Evolutionary conservation across 1,140 invertebrate species (phyloP).

Genomic region (Sesamia nonagrioides): DNA sequence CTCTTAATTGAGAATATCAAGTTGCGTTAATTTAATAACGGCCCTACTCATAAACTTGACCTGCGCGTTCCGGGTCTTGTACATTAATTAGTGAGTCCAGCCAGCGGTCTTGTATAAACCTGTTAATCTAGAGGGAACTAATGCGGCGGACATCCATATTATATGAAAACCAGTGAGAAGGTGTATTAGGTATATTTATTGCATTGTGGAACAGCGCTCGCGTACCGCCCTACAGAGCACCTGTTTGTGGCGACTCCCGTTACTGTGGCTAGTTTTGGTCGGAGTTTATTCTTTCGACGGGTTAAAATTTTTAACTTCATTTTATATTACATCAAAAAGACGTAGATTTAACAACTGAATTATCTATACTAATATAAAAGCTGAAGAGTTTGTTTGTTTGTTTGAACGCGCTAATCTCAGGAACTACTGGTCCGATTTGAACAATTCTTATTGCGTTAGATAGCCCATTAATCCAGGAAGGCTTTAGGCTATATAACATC

Average conservation of each 20-base stretch:
- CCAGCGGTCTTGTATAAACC: slow-evolving; percentile 36
- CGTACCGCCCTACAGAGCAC: slow-evolving; percentile 27
- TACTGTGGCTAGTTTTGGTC: slow-evolving; percentile 4
- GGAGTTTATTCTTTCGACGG: background rate
- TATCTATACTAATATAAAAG: too few species aligned
- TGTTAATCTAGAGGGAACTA: slow-evolving; percentile 38
- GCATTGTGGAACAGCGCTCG: slow-evolving; percentile 38
- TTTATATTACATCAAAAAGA: too few species aligned
- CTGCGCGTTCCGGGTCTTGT: slow-evolving; percentile 3
- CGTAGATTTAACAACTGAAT: too few species aligned
- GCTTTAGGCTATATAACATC: too few species aligned
- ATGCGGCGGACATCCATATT: slow-evolving; percentile 44
- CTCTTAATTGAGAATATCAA: too few species aligned
- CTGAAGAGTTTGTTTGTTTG: too few species aligned
- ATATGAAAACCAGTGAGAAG: slow-evolving; percentile 43
- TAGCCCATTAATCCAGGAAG: too few species aligned
- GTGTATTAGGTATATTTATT: slow-evolving; percentile 47
- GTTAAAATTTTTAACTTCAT: background rate
- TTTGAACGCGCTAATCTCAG: too few species aligned
- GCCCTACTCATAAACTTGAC: slow-evolving; percentile 4
- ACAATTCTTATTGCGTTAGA: too few species aligned
- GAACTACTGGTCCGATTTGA: too few species aligned
- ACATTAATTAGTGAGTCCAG: slow-evolving; percentile 11
- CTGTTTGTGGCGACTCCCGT: slow-evolving; percentile 39
- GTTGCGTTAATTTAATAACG: background rate